Evolutionary conservation across 2,888 invertebrate genomes (phyloP).

Genomic region (Eugnorisma glareosa): DNA sequence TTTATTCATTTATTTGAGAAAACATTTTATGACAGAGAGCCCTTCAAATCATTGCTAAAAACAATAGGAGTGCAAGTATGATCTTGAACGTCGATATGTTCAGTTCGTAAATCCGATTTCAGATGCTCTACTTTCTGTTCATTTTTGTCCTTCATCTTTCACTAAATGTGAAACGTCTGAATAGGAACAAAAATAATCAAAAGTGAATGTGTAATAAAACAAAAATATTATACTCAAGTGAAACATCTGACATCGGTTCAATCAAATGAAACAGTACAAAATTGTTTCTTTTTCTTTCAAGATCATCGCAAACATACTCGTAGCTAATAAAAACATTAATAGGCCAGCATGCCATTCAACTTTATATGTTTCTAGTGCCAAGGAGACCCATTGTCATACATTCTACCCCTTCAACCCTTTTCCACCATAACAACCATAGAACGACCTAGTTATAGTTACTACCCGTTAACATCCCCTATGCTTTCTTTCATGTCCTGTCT

Average conservation of each 20-base stretch:
- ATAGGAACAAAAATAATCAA: neutral
- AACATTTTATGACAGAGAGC: neutral
- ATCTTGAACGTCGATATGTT: neutral
- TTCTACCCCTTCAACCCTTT: slow-evolving; percentile 28
- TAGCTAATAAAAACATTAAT: slow-evolving; percentile 28
- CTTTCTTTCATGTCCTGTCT: slow-evolving; percentile 46
- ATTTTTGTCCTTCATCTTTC: neutral
- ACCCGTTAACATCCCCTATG: slow-evolving; percentile 15
- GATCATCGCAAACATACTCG: neutral
- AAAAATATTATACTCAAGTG: neutral
- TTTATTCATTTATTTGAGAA: neutral
- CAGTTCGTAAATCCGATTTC: neutral
- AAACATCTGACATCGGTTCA: neutral
- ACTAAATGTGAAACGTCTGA: neutral
- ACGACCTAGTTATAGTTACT: slow-evolving; percentile 47
- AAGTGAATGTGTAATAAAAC: neutral
- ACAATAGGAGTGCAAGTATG: neutral
- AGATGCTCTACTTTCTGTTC: neutral
- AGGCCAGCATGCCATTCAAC: slow-evolving; percentile 22
- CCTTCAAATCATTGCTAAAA: neutral
- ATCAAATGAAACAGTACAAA: neutral
- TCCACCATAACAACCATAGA: slow-evolving; percentile 11
- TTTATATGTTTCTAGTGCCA: slow-evolving; percentile 43
- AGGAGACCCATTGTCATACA: slow-evolving; percentile 39
- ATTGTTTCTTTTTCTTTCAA: neutral